Evolutionary conservation across 1,140 invertebrate species (phyloP).

Genomic region (silkworm (Bombyx mori)): ASM3026992v2 NC_085116.1:5638001-5638500

Average conservation of each 20-base stretch:
- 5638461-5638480: no score
- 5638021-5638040: slow-evolving; percentile 76
- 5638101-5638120: no score
- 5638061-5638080: no score
- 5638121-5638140: no score
- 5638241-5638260: slow-evolving; percentile 86
- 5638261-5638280: slow-evolving; percentile 84
- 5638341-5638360: slow-evolving; percentile 56
- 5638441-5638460: no score
- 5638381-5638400: slow-evolving; percentile 52
- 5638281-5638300: slow-evolving; percentile 81
- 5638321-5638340: slow-evolving; percentile 73
- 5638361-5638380: slow-evolving; percentile 55
- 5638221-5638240: slow-evolving; percentile 87
- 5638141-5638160: slow-evolving; percentile 73
- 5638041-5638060: slow-evolving; percentile 43
- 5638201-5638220: slow-evolving; percentile 85
- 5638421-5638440: no score
- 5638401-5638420: neutral
- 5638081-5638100: no score
- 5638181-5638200: slow-evolving; percentile 88
- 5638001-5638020: slow-evolving; percentile 80
- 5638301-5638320: slow-evolving; percentile 76
- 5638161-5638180: slow-evolving; percentile 88
- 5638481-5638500: no score